Evolutionary conservation across 2,797 vertebrate genomes (phyloP), one percentile per base, ranked within the genome.

Genomic region (Mus minutoides): DNA sequence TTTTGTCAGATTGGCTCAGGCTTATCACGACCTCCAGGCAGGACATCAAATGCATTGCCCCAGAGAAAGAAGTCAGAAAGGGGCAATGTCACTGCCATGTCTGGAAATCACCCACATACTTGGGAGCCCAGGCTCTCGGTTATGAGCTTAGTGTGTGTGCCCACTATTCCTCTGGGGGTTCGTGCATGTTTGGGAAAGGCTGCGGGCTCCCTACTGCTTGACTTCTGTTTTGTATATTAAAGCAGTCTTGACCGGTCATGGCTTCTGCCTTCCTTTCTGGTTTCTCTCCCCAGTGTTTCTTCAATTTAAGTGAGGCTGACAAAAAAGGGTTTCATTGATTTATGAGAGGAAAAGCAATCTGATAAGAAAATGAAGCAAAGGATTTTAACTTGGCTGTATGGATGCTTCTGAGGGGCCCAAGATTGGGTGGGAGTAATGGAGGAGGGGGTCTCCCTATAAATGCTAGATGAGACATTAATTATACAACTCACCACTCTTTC

Each of bases 261-360:
- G 2, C n/a, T 58, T 12, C 2, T 62, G 67, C 2, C 88, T 93
- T 6, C 4, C 29, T 77, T 12, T 92, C 94, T 90, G 8, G 43
- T 92, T 69, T 93, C 90, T 87, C 93, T 22, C 13, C 58, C 34
- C 46, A 22, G 2, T n/a, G 69, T 75, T 64, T 73, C 97, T 85
- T 77, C 46, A 97, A 93, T 87, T 94, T 62, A 94, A 96, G 12
- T 46, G 96, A 95, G 91, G 40, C 34, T 83, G 54, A 92, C 62
- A 92, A 29, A 84, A 97, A 96, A 95, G 46, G 56, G 16, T 17
- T 92, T 62, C 54, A 89, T 31, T 21, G 88, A 2, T 34, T 87
- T 90, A 31, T 77, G 64, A 2, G 46, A 21, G 4, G 34, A 17
- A 21, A 56, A 60, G 58, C 54, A 29, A 31, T 58, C 64, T 0